Base-by-base conservation (phyloP, 2,797 vertebrate species). In the Galago senegalensis region DNA sequence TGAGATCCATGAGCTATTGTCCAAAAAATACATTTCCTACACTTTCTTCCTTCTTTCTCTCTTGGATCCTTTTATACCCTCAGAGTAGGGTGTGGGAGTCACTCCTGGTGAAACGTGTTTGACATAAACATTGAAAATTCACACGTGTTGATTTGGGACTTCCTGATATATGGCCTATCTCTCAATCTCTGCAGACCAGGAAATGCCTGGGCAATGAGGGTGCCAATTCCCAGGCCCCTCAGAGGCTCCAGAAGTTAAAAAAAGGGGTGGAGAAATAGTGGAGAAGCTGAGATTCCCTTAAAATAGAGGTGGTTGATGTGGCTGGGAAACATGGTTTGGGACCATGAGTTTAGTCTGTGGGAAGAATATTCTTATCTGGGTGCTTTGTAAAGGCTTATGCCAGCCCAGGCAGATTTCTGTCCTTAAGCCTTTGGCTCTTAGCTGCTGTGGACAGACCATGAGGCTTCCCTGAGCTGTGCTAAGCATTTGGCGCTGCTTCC, bases 1-100 rank as follows among this genome's bases (percentile, higher is more conserved):
- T n/a, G 27, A 69, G 6, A n/a, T 1, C 3, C 20, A 14, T 5
- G 5, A 7, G 10, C 18, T 18, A 5, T 31, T 40, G 13, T 43
- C 18, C 46, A 37, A 65, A 43, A 96, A 67, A 31, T 14, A 63
- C 8, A 21, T 5, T 31, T 46, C 72, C 58, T 60, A 43, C 67
- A 25, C 37, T 65, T 12, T 72, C 27, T 63, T 14, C 20, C 11
- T 58, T n/a, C 2, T 16, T 23, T 1, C 9, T 65, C n/a, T 90
- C 40, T 43, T 34, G 29, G 12, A 29, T 31, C 11, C 11, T 76
- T 75, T 40, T 29, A 10, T 56, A 46, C 70, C 60, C 12, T 93
- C 23, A 60, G 18, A 18, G 43, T 3, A 70, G 12, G 31, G 10
- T 7, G 53, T 34, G 4, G 13, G 27, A 58, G 27, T 72, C 2